These are phyloP conservation scores for Drosophila planitibia DNA, from an alignment of 2,888 invertebrate species.

Conservation along the genomic window DNA sequence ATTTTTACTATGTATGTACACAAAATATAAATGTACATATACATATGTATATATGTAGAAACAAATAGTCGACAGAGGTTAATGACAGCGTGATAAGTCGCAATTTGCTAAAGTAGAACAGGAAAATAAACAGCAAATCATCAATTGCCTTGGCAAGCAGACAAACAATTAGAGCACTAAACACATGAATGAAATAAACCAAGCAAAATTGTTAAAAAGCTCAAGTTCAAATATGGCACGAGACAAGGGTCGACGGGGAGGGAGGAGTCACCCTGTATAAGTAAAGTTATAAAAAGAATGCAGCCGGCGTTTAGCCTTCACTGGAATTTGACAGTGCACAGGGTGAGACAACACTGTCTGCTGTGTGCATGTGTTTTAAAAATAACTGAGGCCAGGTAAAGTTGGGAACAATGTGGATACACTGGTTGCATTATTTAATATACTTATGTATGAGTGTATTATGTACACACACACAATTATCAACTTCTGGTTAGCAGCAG, in stretches of 20 bases:
- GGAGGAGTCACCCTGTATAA: background rate
- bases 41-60: background rate
- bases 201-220: background rate
- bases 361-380: slow-evolving; percentile 4
- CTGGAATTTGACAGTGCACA: slow-evolving; percentile 12
- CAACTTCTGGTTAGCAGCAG: background rate
- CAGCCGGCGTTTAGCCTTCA: slow-evolving; percentile 60
- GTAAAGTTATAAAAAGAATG: slow-evolving; percentile 39
- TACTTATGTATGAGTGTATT: background rate
- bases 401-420: slow-evolving; percentile 16
- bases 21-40: background rate
- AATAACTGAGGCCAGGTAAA: background rate
- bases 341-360: slow-evolving; percentile 11
- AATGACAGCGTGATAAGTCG: slow-evolving; percentile 46
- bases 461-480: background rate
- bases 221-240: background rate
- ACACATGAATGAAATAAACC: slow-evolving; percentile 3
- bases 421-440: slow-evolving; percentile 7
- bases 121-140: slow-evolving; percentile 30
- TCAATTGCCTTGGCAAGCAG: slow-evolving; percentile 25
- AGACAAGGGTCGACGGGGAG: background rate
- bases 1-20: slow-evolving; percentile 1
- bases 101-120: slow-evolving; percentile 42
- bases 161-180: slow-evolving; percentile 26
- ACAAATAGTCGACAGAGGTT: slow-evolving; percentile 37